phyloP scores from a whole-genome alignment of 2,113 vertebrate genomes.

The Chinchilla lanigera region DNA sequence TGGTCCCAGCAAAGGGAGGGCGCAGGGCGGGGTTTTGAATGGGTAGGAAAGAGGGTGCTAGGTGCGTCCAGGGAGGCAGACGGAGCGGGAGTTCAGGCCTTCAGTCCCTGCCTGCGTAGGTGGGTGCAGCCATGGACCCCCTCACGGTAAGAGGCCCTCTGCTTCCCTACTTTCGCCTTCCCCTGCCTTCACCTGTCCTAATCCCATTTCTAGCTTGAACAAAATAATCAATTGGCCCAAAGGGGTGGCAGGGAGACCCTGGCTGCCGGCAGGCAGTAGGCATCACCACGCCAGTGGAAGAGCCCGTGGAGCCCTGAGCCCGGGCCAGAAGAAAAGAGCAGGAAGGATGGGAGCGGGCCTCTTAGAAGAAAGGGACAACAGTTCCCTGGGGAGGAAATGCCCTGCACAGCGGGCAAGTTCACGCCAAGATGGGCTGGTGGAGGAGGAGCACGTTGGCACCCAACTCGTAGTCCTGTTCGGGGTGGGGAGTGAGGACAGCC shows the following conservation, averaged over 20 bases:
- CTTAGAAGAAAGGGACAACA: not conserved
- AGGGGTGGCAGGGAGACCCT: not conserved
- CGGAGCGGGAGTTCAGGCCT: constrained; percentile 5
- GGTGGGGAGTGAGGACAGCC: not conserved
- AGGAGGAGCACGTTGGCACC: not conserved
- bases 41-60: not conserved
- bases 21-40: constrained; percentile 48
- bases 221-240: not conserved
- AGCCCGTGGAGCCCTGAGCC: not conserved
- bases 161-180: not conserved
- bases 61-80: constrained; percentile 8
- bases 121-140: constrained; percentile 64
- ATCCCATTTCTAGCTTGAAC: not conserved
- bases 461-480: not conserved
- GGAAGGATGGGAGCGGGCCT: not conserved
- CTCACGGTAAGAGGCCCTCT: constrained; percentile 66
- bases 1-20: constrained; percentile 68
- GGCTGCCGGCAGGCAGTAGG: not conserved
- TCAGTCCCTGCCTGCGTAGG: not conserved
- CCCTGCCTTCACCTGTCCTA: not conserved
- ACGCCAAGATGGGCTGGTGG: not conserved
- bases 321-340: not conserved
- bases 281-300: not conserved
- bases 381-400: not conserved
- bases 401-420: not conserved